Evolutionary conservation across 2,113 vertebrate genomes (phyloP), one percentile per base, ranked within the genome.

Genomic region (Corydoras maculifer): DNA sequence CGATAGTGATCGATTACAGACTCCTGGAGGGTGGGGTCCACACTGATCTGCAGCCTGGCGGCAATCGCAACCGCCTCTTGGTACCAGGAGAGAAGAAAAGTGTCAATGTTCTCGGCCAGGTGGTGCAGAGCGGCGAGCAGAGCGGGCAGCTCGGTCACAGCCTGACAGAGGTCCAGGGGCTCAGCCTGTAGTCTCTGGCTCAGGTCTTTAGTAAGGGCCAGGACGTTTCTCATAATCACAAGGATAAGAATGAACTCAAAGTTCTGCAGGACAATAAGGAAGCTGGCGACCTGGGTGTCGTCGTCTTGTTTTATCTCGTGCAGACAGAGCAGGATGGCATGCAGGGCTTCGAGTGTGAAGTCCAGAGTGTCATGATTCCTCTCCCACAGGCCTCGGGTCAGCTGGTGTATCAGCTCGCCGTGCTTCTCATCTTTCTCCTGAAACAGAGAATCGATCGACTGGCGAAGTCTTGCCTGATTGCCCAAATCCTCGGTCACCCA

Each of bases 211-310:
- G 87, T 90, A 0, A 82, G 63, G 10, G 74, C 65, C 48, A 82
- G 61, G 58, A 89, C 54, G 14, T 87, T 86, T 74, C 88, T 90
- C 75, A 85, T 85, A 43, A 88, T 86, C 58, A 90, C 87, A 0
- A 83, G 75, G 0, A 84, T 80, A 9, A 91, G 77, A 65, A 91
- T 82, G 61, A 91, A 89, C 67, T 90, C 86, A 78, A 91, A 91
- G 78, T 82, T 87, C 68, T 85, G 73, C 73, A 91, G 67, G 0
- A 79, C 63, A 11, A 70, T 66, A 4, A 86, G 84, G 68, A 88
- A 88, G 29, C 72, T 66, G 2, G 67, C 67, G 1, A 87, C 25
- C 55, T 69, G 2, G 9, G 72, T 64, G 15, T 79, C 86, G 55
- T 53, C 43, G 53, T 81, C 82, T 48, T 53, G 71, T 72, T 79